Evolutionary conservation across 2,888 invertebrate genomes (phyloP), one percentile per base, ranked within the genome.

Genomic region (Chymomyza amoena): DNA sequence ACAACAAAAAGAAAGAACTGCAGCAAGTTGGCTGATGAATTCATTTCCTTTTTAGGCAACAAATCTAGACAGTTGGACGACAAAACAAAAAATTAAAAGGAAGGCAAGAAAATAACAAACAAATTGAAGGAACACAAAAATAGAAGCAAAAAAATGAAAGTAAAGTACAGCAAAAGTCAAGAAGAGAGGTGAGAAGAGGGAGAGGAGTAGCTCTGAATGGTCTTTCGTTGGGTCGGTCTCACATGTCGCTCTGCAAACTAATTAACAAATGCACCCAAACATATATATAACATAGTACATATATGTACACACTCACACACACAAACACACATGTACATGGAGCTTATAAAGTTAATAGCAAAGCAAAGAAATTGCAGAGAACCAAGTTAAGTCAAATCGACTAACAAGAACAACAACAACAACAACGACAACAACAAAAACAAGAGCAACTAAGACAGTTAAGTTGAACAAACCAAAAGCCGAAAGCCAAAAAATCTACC

Each of bases 21-120:
- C 54, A 54, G 9, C n/a, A 6, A 54, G 9, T n/a, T 16, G 54
- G 68, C 80, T 80, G 77, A 87, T 84, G 87, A 75, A 73, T 84
- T 84, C 82, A 79, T 87, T 81, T 87, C 86, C 84, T 70, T 70
- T 82, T 82, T 83, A 78, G 79, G 67, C 50, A 59, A 59, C 20
- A 59, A 32, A 16, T 28, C 20, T 25, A 61, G 52, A 52, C 16
- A 64, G 13, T 20, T 20, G 25, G 4, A 56, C 6, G 45, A 56
- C 16, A 64, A 64, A 6, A 54, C 39, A 59, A 66, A 64, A 74
- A 36, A 20, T 64, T 16, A n/a, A 25, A 59, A 20, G 18, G 65
- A 68, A 62, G 25, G 70, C 72, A 10, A 9, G 16, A 9, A 16
- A 32, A 54, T 28, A 36, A 32, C 28, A 36, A n/a, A 15, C 13